Conservation (phyloP, 2,888 invertebrate species). For the Cotesia congregata region DNA sequence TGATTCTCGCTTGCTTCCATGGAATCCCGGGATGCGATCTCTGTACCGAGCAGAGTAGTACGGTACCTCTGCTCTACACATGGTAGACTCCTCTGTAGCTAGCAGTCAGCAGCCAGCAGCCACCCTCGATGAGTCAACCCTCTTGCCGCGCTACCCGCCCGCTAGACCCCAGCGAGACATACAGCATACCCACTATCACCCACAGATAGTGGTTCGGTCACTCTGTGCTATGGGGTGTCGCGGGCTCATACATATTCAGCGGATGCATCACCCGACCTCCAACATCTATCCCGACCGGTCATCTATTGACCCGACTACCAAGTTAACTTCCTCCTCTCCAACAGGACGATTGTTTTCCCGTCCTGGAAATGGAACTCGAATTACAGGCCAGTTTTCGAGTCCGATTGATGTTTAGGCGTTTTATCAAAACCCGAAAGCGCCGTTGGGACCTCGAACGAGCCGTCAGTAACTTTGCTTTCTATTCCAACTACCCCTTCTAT, state of each 20-base stretch:
- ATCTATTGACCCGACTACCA: constrained; percentile 64
- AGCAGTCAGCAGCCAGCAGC: constrained; percentile 39
- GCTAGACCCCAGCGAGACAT: constrained; percentile 65
- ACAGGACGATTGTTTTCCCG: constrained; percentile 63
- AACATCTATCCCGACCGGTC: constrained; percentile 57
- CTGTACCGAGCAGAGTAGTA: constrained; percentile 19
- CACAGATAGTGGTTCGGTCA: constrained; percentile 68
- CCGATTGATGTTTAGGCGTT: constrained; percentile 69
- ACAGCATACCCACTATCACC: constrained; percentile 69
- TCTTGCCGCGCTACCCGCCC: constrained; percentile 43
- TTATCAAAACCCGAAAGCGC: constrained; percentile 63
- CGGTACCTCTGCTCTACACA: constrained; percentile 18
- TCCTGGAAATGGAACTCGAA: constrained; percentile 60
- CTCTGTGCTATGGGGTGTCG: constrained; percentile 68
- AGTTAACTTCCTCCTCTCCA: constrained; percentile 46
- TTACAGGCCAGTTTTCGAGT: constrained; percentile 68
- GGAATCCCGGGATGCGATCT: constrained; percentile 38
- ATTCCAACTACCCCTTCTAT: constrained; percentile 42
- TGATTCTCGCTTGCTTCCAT: constrained; percentile 35
- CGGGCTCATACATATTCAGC: constrained; percentile 78
- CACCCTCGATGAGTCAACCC: constrained; percentile 40
- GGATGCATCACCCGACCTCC: constrained; percentile 74
- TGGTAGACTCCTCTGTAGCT: constrained; percentile 42
- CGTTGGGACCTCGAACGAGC: constrained; percentile 51
- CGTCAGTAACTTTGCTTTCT: constrained; percentile 39